Base-by-base conservation (phyloP, 2,113 vertebrate genomes). In the Myotis davidii region DNA sequence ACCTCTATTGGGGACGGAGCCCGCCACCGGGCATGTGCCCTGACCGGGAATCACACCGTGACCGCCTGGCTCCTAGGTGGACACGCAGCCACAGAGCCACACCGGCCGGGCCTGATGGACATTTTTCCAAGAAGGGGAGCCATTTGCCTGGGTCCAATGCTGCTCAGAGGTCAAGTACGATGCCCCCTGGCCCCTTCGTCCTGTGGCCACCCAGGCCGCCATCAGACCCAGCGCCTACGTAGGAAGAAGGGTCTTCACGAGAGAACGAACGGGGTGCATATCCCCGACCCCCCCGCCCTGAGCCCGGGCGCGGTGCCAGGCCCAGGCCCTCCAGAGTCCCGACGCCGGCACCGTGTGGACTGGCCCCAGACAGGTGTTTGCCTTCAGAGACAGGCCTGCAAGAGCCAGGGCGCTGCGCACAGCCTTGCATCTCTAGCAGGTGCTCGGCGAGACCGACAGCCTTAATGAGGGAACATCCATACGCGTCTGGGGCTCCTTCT, bases 141-240 rank as follows among this genome's bases (percentile, higher is more conserved):
- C 21, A 10, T 9, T 9, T 18, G 2, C 32, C 14, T 12, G 39
- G 21, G n/a, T 5, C 59, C 23, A 5, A 2, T 0, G 5, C 73
- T 34, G 0, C 5, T 29, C 39, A 27, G 32, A 29, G 42, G 34
- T 32, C 16, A 2, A 12, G 42, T 3, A 9, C 27, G 45, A 11
- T 0, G 2, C n/a, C 32, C 1, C 2, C 0, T 6, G 45, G 27
- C 18, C 50, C 29, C 25, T 42, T 2, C 4, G 34, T 12, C 13
- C 0, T 4, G 12, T 4, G 77, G 18, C 32, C 16, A 4, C 14
- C 42, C 20, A 23, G 0, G 25, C 20, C 13, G 25, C 50, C 42
- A 1, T 0, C 37, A 4, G 14, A 1, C 42, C 10, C 7, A 32
- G 7, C 25, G 20, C 17, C 0, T 6, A 6, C 0, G 1, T 0